Base-by-base conservation (phyloP, 2,888 invertebrate genomes). In the Hirtodrosophila alboralis region DNA sequence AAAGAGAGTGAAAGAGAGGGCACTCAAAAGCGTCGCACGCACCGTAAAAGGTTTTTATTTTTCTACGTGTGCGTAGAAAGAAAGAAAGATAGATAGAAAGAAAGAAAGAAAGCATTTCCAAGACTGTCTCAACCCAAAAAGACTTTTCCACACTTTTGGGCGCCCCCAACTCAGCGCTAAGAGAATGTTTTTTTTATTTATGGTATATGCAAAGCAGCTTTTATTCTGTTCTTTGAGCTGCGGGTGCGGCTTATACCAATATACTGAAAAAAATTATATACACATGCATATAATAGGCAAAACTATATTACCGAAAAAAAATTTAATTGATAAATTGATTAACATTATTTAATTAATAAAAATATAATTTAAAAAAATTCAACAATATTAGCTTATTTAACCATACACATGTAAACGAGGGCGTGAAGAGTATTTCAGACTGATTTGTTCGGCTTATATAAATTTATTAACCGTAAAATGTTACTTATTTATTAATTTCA, bases 171-270 rank as follows among this genome's bases (percentile, higher is more conserved):
- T 30, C 14, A 27, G n/a, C 18, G 4, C 23, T 34, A 27, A 59
- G 40, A 40, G 49, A 38, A 49, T 34, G 38, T 62, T 53, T 85
- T 67, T 62, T 53, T 85, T 67, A 79, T 85, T 75, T 83, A 75
- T 86, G 61, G 59, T 52, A 41, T 80, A 86, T 80, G 79, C 79
- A 84, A 84, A 80, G 86, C 60, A 77, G 74, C 78, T 76, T 80
- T n/a, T 45, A 33, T 14, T 34, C 14, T 23, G 41, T 33, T 45
- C 45, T 52, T n/a, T 38, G 16, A 51, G 75, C 53, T 60, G 49
- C 67, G 62, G 73, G 76, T 34, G 63, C 58, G 62, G 48, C 57
- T 38, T 33, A 5, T 43, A 56, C 44, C 51, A 1, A 18, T 18
- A 18, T 0, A 4, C 3, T 18, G 3, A 18, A 4, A 18, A 18